Evolutionary conservation across 2,888 invertebrate species (phyloP).

Genomic region (Spatulosminthurus flaviceps): DNA sequence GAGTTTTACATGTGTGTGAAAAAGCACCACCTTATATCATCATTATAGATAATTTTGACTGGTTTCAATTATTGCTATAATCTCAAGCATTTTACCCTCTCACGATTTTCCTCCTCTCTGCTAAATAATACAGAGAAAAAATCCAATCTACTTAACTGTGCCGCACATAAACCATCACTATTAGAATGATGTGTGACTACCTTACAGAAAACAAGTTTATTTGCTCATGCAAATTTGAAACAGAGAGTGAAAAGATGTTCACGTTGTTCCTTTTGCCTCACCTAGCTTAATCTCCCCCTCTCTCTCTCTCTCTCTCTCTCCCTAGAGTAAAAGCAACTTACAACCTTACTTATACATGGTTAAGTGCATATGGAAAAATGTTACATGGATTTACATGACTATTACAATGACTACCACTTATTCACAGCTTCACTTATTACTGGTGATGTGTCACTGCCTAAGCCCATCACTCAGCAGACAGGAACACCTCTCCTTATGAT

Average conservation of each 20-base stretch:
- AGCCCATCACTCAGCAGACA: too few species aligned
- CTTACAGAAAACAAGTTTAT: slow-evolving; percentile 18
- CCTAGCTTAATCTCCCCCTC: neutral
- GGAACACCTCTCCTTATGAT: neutral
- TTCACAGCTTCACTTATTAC: too few species aligned
- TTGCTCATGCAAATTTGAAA: slow-evolving; percentile 18
- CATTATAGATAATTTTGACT: neutral
- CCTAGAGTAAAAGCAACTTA: too few species aligned
- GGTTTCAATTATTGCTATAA: slow-evolving; percentile 1
- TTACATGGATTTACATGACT: too few species aligned
- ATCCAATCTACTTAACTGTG: slow-evolving; percentile 14
- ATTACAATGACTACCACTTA: too few species aligned
- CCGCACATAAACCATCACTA: neutral
- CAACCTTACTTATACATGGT: too few species aligned
- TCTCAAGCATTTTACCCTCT: slow-evolving; percentile 7
- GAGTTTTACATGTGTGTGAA: neutral
- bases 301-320: neutral
- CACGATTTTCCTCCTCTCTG: neutral
- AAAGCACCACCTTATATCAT: neutral
- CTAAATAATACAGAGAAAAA: too few species aligned
- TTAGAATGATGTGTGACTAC: slow-evolving; percentile 10
- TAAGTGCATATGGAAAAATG: too few species aligned
- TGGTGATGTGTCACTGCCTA: too few species aligned
- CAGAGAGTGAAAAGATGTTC: slow-evolving; percentile 1
- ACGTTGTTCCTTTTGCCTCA: neutral